Percentiles rank a stretch among this genome's conserved stretches.
phyloP scores from a whole-genome alignment of 53 echinoderm and acorn worm genomes.

The Temnopleurus reevesii region DNA sequence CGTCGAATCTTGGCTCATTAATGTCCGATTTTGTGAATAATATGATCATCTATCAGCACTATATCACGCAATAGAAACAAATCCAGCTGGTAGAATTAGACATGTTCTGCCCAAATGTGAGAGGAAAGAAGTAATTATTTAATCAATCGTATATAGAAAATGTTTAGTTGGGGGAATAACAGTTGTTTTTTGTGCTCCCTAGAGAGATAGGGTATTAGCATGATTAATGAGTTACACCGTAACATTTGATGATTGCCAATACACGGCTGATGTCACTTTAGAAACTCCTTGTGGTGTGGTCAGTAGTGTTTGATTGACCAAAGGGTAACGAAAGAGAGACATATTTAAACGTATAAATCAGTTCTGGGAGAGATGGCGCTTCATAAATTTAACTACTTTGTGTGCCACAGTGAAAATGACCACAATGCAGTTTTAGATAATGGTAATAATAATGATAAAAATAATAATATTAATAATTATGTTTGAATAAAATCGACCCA shows the following conservation, averaged over 20 bases:
- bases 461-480: too few relatives aligned
- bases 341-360: too few relatives aligned
- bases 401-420: too few relatives aligned
- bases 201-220: background rate
- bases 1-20: background rate
- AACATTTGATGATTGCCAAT: background rate
- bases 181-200: background rate
- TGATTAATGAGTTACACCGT: background rate
- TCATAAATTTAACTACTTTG: too few relatives aligned
- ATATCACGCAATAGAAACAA: background rate
- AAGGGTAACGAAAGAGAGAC: background rate
- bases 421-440: too few relatives aligned
- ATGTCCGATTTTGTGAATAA: background rate
- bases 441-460: too few relatives aligned
- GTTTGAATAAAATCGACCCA: too few relatives aligned
- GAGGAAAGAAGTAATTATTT: conserved; percentile 9
- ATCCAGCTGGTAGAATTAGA: background rate
- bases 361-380: too few relatives aligned
- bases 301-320: background rate
- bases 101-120: background rate
- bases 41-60: background rate
- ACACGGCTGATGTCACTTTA: background rate
- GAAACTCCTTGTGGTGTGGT: background rate
- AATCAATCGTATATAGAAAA: background rate
- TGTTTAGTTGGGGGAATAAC: background rate